phyloP scores from a whole-genome alignment of 2,888 invertebrate genomes.

The Ichneumoninae sp. region DNA sequence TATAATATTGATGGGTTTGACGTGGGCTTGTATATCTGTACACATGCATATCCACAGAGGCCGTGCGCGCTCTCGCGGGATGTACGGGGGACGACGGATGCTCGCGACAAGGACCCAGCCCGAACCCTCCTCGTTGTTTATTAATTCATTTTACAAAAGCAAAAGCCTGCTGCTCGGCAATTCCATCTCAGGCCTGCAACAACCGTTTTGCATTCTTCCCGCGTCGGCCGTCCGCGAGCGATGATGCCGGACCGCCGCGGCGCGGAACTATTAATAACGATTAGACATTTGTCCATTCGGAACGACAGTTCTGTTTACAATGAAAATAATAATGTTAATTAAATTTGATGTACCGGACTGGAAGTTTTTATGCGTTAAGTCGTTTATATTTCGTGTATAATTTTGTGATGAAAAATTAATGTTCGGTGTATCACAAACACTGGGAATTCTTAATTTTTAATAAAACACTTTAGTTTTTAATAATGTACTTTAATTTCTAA shows the following conservation, averaged over 20 bases:
- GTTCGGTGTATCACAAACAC: too few species aligned
- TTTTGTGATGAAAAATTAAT: too few species aligned
- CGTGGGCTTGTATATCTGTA: constrained; percentile 66
- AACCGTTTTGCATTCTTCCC: constrained; percentile 10
- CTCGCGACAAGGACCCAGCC: constrained; percentile 47
- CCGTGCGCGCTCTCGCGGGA: constrained; percentile 40
- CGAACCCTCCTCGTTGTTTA: constrained; percentile 47
- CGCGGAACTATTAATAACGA: background rate
- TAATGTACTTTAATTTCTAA: too few species aligned
- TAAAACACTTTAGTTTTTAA: too few species aligned
- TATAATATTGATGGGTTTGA: constrained; percentile 81
- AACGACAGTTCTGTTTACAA: constrained; percentile 28
- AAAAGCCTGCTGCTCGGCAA: background rate
- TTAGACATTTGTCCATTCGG: constrained; percentile 41
- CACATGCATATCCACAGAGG: constrained; percentile 19
- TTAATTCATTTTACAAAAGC: constrained; percentile 48
- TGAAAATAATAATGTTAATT: too few species aligned
- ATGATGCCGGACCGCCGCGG: background rate
- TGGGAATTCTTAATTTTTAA: too few species aligned
- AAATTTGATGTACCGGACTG: too few species aligned
- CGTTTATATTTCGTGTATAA: too few species aligned
- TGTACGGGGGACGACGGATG: constrained; percentile 35
- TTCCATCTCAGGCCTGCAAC: background rate
- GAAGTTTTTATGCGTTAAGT: too few species aligned
- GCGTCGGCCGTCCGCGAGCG: background rate